Base-by-base conservation (phyloP, 2,888 invertebrate species). In the Drosophila mercatorum region DNA sequence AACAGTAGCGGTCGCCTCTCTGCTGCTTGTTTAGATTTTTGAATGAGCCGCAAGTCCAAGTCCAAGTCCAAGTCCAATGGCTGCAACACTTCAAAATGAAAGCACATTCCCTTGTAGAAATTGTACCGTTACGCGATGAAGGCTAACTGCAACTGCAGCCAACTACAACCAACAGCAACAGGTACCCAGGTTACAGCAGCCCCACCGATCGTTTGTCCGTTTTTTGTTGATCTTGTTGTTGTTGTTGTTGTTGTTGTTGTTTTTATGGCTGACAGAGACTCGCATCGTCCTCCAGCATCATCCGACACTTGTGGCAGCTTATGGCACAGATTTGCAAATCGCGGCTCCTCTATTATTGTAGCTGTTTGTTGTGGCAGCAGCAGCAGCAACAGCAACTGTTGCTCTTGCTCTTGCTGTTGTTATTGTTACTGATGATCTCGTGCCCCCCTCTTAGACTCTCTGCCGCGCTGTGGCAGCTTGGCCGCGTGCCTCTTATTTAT, bases 21-120 rank as follows among this genome's bases (percentile, higher is more conserved):
- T 80, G 66, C 67, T 62, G 71, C 64, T 64, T 78, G 75, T 64
- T 78, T 78, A 60, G 60, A 65, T 76, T 77, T 81, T 74, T 81
- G 81, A 78, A 81, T 81, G 80, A 81, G 82, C 71, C 71, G 80
- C 41, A 77, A 79, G 86, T 66, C 72, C 64, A 65, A 46, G 75
- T 52, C 49, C 49, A 49, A 49, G 49, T 49, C 72, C 49, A 59
- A 34, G 68, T 75, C 79, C 85, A 83, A 78, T 61, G 87, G 58
- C 72, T 75, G 81, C 84, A 88, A 86, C 84, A 86, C 89, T 88
- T 87, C 89, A 86, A 87, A 87, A 87, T 87, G 89, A 87, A 87
- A 87, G 86, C 86, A 88, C 89, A 87, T 87, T 87, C 89, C 89
- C 86, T 89, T 85, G 84, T 85, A 85, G 88, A 85, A 85, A 85